Percentiles rank a stretch among this genome's conserved stretches.
phyloP scores from a whole-genome alignment of 1,140 invertebrate species.

The Hirudo medicinalis region DNA sequence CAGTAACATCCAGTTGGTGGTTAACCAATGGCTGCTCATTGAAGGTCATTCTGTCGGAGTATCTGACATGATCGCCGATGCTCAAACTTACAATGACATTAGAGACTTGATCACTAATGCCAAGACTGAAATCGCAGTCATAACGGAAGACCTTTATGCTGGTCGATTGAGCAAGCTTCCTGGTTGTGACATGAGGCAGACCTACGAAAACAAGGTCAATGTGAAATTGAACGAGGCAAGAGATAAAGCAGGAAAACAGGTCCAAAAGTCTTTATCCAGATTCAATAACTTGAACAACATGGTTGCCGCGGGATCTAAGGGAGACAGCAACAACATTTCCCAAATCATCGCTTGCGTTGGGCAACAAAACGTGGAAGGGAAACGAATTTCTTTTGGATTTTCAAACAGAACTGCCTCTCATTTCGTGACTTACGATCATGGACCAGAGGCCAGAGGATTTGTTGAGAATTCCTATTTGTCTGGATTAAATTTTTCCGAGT shows the following conservation, averaged over 20 bases:
- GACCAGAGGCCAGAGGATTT: constrained; percentile 99
- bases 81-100: constrained; percentile 91
- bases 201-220: constrained; percentile 56
- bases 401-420: constrained; percentile 93
- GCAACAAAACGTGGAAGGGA: constrained; percentile 99
- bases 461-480: constrained; percentile 99
- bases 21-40: constrained; percentile 93
- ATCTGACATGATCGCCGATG: constrained; percentile 99
- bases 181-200: constrained; percentile 89
- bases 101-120: constrained; percentile 96
- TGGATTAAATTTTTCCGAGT: constrained; percentile 93
- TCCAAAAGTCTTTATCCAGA: constrained; percentile 95
- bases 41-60: constrained; percentile 98
- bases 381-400: constrained; percentile 98
- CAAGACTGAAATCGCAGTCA: constrained; percentile 97
- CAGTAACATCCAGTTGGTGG: constrained; percentile 94
- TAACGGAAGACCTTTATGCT: constrained; percentile 98
- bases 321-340: constrained; percentile 99
- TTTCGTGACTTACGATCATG: constrained; percentile 99
- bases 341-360: constrained; percentile 99
- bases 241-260: constrained; percentile 97
- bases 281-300: constrained; percentile 99
- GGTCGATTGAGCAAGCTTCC: constrained; percentile 97
- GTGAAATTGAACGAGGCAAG: constrained; percentile 98
- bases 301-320: constrained; percentile 98